Percentiles rank a stretch among this genome's conserved stretches.
These are phyloP conservation scores for Sylvia borin DNA, from an alignment of 2,797 vertebrate species.

Conservation along the genomic window DNA sequence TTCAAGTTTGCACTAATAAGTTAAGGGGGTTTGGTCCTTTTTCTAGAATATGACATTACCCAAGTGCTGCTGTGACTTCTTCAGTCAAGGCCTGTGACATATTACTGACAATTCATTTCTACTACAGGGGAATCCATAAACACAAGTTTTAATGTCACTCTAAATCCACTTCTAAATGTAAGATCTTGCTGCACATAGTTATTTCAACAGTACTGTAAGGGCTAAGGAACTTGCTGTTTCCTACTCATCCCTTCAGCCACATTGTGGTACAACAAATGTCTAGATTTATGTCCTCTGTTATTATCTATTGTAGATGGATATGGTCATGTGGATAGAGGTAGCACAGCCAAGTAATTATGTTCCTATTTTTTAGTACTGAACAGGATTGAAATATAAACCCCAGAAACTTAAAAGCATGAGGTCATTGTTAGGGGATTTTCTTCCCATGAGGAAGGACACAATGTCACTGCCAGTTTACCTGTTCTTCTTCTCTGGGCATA, in stretches of 20 bases:
- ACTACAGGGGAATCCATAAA: neutral
- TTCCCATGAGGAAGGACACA: neutral
- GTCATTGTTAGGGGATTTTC: neutral
- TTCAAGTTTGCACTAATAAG: neutral
- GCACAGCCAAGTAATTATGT: neutral
- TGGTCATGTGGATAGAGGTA: neutral
- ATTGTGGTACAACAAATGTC: neutral
- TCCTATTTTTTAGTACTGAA: neutral
- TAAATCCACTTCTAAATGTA: neutral
- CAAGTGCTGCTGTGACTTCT: neutral
- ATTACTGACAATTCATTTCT: neutral
- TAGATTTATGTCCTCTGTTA: neutral
- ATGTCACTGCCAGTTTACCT: conserved; percentile 4
- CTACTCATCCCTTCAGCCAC: neutral
- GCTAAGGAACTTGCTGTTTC: neutral
- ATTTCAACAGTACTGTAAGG: neutral
- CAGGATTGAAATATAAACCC: neutral
- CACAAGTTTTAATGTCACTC: neutral
- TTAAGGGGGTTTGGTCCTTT: neutral
- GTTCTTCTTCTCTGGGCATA: neutral
- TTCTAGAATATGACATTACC: neutral
- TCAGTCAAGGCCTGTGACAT: neutral
- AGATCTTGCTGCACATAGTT: neutral
- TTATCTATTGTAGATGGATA: neutral
- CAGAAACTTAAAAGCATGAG: neutral